Evolutionary conservation across 1,140 invertebrate species (phyloP).

Genomic region (Neotoxoptera formosana): DNA sequence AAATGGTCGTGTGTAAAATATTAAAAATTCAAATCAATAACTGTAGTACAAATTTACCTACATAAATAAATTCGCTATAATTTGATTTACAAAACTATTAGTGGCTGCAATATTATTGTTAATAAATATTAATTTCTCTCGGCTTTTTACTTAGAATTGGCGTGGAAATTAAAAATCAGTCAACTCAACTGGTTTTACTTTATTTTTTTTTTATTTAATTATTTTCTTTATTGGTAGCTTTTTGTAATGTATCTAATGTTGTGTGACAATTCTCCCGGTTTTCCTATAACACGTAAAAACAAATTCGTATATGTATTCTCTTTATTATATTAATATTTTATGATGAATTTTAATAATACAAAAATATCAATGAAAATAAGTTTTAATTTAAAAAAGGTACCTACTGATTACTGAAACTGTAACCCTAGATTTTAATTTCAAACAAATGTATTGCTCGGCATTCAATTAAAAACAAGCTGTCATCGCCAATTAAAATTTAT

Average conservation of each 20-base stretch:
- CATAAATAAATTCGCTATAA: background rate
- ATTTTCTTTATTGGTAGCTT: background rate
- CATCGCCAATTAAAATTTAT: background rate
- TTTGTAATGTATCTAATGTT: no score
- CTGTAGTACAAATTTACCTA: background rate
- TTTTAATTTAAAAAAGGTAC: background rate
- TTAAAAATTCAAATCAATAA: background rate
- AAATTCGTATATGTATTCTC: background rate
- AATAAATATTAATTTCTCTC: background rate
- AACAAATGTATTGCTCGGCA: background rate
- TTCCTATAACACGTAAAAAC: background rate
- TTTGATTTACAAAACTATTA: background rate
- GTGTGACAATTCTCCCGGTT: background rate
- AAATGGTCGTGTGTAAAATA: no score
- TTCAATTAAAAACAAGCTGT: background rate
- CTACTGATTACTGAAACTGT: background rate
- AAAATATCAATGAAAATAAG: background rate
- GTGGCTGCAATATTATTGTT: background rate
- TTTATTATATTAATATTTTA: background rate
- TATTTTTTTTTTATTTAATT: background rate
- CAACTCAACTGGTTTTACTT: background rate
- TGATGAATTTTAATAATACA: background rate
- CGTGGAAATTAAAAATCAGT: no score
- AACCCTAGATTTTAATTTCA: background rate
- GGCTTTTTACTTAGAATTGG: background rate